A percentile compares a stretch with the other conserved stretches of the same genome.
These are phyloP conservation scores for Tenthredo amoena DNA, from an alignment of 2,888 invertebrate genomes.

Conservation along the genomic window DNA sequence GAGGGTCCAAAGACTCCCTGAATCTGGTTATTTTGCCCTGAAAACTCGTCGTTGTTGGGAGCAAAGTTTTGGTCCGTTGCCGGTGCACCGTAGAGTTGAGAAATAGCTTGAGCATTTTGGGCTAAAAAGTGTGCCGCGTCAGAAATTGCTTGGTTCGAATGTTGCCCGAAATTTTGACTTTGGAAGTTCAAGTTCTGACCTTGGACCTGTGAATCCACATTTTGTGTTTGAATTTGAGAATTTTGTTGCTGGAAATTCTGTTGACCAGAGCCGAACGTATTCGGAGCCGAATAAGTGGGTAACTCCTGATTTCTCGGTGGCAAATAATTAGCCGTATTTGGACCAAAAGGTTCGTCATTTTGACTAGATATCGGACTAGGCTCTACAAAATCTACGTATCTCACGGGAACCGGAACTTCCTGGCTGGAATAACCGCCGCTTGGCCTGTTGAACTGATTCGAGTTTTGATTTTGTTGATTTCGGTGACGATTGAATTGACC, in stretches of 20 bases:
- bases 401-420: constrained; percentile 67
- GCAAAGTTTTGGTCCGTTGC: constrained; percentile 70
- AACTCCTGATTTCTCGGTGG: constrained; percentile 74
- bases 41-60: constrained; percentile 62
- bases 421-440: constrained; percentile 60
- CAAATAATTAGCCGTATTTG: constrained; percentile 72
- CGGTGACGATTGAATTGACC: constrained; percentile 10
- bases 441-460: background rate
- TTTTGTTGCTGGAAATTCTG: constrained; percentile 34
- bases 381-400: constrained; percentile 65
- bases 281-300: constrained; percentile 61
- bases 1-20: constrained; percentile 56
- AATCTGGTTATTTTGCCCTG: constrained; percentile 22
- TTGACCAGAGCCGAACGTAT: constrained; percentile 56
- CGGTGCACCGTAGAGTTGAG: constrained; percentile 71
- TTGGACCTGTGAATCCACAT: constrained; percentile 42
- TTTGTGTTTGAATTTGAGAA: constrained; percentile 34
- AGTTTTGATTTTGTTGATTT: constrained; percentile 12
- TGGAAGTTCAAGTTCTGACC: constrained; percentile 51
- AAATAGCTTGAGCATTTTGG: constrained; percentile 74
- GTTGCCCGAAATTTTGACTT: constrained; percentile 61
- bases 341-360: constrained; percentile 72
- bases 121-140: constrained; percentile 72
- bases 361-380: constrained; percentile 73
- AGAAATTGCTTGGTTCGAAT: constrained; percentile 67